A percentile compares a stretch with the other conserved stretches of the same genome.
These are phyloP conservation scores for Stegastes partitus DNA, from an alignment of 2,113 vertebrate species.

Conservation along the genomic window DNA sequence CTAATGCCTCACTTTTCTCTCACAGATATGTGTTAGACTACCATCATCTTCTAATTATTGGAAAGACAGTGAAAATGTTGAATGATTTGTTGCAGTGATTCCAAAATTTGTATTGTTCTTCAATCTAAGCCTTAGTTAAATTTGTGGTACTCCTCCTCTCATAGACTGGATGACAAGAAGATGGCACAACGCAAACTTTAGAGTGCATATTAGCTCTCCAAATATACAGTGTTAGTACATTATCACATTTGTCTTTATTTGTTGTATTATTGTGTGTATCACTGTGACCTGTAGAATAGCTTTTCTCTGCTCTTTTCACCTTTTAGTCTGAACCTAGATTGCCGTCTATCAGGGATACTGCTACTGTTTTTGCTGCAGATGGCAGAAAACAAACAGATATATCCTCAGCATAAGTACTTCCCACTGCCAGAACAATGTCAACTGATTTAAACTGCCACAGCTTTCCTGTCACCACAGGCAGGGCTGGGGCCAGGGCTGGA, in stretches of 20 bases:
- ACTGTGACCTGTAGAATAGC: not conserved
- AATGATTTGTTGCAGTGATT: too few species aligned
- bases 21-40: not conserved
- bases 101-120: too few species aligned
- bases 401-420: constrained; percentile 57
- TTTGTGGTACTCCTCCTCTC: too few species aligned
- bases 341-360: not conserved
- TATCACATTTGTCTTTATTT: not conserved
- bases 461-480: constrained; percentile 70
- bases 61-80: too few species aligned
- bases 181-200: not conserved
- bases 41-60: not conserved
- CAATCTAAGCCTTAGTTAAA: not conserved
- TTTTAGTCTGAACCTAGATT: not conserved
- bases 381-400: constrained; percentile 60
- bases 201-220: not conserved
- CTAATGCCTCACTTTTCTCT: not conserved
- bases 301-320: not conserved
- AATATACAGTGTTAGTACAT: too few species aligned
- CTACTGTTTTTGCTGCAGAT: constrained; percentile 41
- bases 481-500: constrained; percentile 56
- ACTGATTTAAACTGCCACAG: constrained; percentile 68
- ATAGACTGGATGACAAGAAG: not conserved
- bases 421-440: constrained; percentile 69
- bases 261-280: not conserved